Conservation (phyloP, 2,113 vertebrate genomes). For the Arenaria interpres region DNA sequence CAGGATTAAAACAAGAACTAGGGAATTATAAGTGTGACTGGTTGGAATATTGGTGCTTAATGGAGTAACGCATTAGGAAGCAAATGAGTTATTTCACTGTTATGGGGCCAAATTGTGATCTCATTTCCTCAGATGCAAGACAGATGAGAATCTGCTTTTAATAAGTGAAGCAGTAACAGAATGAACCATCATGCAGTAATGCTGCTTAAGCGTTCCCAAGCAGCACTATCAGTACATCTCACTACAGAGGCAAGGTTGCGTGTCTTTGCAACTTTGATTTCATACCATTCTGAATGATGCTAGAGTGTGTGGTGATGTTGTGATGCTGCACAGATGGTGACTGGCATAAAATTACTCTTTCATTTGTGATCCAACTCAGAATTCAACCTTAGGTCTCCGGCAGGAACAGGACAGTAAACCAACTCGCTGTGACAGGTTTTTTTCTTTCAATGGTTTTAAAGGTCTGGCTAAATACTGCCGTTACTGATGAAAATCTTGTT, state of each 20-base stretch:
- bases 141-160: conserved; percentile 1
- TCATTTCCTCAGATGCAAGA: background rate
- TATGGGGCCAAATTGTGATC: background rate
- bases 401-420: background rate
- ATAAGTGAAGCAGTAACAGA: background rate
- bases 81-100: conserved; percentile 4
- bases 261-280: background rate
- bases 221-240: background rate
- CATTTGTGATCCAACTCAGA: background rate
- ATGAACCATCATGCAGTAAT: background rate
- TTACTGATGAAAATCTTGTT: background rate
- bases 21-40: background rate
- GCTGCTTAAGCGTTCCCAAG: background rate
- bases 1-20: conserved; percentile 7
- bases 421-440: background rate
- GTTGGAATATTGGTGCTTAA: background rate
- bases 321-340: conserved; percentile 13
- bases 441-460: background rate
- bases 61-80: background rate
- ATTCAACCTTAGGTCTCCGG: background rate
- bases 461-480: background rate
- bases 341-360: background rate
- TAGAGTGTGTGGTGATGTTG: background rate
- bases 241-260: background rate
- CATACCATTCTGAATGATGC: background rate